phyloP scores from a whole-genome alignment of 2,797 vertebrate species.

The Spea hammondii region DNA sequence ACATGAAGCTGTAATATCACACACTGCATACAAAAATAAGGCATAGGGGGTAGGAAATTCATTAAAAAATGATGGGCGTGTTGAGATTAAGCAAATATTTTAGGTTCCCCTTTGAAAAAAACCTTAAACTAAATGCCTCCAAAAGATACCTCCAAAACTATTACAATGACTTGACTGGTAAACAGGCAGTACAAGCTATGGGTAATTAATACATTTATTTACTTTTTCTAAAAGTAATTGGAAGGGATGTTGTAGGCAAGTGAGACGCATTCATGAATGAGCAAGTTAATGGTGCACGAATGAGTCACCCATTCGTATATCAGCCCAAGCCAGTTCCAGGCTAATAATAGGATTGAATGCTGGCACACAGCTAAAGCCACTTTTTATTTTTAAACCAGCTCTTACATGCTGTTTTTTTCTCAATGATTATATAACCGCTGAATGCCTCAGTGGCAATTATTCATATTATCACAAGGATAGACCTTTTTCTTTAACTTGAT shows the following conservation, averaged over 20 bases:
- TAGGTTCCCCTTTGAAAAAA: no score
- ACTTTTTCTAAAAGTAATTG: background rate
- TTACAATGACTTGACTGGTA: no score
- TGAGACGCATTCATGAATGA: slow-evolving; percentile 20
- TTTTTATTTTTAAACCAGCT: slow-evolving; percentile 38
- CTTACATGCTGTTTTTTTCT: slow-evolving; percentile 18
- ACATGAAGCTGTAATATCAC: no score
- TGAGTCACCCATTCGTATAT: slow-evolving; percentile 2
- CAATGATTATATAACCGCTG: slow-evolving; percentile 15
- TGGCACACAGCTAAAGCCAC: slow-evolving; percentile 15
- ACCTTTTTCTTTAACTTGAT: slow-evolving; percentile 12
- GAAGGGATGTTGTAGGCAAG: background rate
- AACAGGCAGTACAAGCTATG: no score
- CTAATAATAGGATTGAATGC: slow-evolving; percentile 28
- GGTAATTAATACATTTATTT: no score
- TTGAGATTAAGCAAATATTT: no score
- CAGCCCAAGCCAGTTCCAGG: background rate
- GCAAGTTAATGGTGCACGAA: background rate
- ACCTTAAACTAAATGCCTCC: no score
- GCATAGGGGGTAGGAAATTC: no score
- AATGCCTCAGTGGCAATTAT: slow-evolving; percentile 13
- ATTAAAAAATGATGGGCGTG: no score
- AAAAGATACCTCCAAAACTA: no score
- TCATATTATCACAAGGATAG: slow-evolving; percentile 20
- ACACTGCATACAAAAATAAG: no score